Evolutionary conservation across 1,140 invertebrate genomes (phyloP).

Genomic region (Aporrectodea caliginosa): DNA sequence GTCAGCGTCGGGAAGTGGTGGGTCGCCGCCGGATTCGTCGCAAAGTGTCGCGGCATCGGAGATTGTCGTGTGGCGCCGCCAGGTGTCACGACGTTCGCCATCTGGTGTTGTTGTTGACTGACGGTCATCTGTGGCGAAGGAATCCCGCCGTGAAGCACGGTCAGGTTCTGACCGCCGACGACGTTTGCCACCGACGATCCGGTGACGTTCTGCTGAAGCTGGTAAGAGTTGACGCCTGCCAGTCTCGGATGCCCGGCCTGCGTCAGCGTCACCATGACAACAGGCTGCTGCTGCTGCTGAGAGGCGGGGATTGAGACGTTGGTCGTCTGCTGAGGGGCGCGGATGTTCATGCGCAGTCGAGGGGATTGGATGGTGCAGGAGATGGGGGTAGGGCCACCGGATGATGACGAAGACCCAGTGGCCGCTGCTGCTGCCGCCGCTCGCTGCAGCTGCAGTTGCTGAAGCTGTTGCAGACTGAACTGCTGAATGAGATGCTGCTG

Average conservation of each 20-base stretch:
- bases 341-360: neutral
- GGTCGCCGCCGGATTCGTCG: neutral
- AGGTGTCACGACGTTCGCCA: neutral
- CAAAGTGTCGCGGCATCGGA: neutral
- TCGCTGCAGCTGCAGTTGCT: neutral
- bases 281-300: neutral
- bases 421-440: no score
- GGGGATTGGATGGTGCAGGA: no score
- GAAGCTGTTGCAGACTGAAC: neutral
- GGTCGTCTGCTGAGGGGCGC: neutral
- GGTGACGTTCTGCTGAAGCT: neutral
- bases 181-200: no score
- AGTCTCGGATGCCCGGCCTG: neutral
- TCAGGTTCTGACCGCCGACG: neutral
- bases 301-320: neutral
- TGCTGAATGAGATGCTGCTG: neutral
- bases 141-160: neutral
- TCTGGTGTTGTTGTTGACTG: neutral
- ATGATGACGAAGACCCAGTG: no score
- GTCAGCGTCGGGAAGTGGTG: neutral
- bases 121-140: neutral
- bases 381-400: no score
- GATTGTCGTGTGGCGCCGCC: neutral
- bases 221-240: neutral
- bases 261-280: neutral